A percentile compares a stretch with the other conserved stretches of the same genome.
These are phyloP conservation scores for Marmota flaviventris DNA, from an alignment of 2,113 vertebrate genomes.

Conservation along the genomic window DNA sequence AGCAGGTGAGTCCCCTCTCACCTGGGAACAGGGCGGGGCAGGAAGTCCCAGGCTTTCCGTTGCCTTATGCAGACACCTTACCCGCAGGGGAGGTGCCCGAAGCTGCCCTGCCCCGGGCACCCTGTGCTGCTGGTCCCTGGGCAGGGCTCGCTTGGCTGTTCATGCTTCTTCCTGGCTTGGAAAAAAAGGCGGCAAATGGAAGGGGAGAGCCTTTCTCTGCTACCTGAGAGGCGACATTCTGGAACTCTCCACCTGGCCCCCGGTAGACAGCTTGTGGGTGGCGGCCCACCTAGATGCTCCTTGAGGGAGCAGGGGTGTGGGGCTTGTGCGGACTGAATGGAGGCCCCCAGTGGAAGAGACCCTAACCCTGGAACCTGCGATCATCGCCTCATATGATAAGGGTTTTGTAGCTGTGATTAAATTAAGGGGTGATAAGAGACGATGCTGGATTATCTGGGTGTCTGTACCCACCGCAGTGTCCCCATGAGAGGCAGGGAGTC, in stretches of 20 bases:
- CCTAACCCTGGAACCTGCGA: not conserved
- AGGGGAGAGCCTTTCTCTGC: not conserved
- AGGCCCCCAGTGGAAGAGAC: not conserved
- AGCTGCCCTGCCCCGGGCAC: rapidly evolving
- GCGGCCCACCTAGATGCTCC: not conserved
- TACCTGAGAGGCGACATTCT: too few species aligned
- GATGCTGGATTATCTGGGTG: not conserved
- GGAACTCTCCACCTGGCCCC: too few species aligned
- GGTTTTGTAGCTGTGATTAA: not conserved
- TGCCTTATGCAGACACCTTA: not conserved
- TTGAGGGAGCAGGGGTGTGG: not conserved
- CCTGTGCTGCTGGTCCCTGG: not conserved
- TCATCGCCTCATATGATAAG: not conserved
- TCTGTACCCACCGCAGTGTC: not conserved
- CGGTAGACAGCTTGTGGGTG: rapidly evolving
- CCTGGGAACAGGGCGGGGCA: not conserved
- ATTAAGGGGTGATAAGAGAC: not conserved
- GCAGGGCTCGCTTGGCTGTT: not conserved
- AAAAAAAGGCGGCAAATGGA: not conserved
- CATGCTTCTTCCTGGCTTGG: not conserved
- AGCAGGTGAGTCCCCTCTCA: not conserved
- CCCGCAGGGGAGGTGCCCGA: not conserved
- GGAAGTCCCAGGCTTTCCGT: not conserved
- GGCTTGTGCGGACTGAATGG: not conserved
- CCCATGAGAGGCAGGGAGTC: not conserved